These are phyloP conservation scores for Manis crassicaudata DNA, from an alignment of 2,797 vertebrate species.

Conservation along the genomic window DNA sequence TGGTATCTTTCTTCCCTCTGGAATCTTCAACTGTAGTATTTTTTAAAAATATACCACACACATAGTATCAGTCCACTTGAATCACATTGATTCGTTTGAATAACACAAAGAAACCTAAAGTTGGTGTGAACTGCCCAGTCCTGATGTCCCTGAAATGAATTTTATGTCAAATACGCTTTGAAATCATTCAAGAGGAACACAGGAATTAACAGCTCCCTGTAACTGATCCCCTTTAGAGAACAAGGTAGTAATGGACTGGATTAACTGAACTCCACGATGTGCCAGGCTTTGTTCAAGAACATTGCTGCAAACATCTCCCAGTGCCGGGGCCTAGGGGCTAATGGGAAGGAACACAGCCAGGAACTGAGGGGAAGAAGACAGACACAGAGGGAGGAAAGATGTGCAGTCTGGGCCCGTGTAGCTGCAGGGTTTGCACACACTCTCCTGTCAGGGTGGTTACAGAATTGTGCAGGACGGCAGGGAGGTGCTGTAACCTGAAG, in stretches of 20 bases:
- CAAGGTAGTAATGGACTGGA: not conserved
- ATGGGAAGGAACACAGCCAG: not conserved
- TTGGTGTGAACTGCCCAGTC: not conserved
- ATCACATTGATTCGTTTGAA: not conserved
- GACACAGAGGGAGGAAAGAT: not conserved
- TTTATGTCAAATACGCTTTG: not conserved
- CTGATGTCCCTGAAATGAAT: not conserved
- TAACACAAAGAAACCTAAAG: not conserved
- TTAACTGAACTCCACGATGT: not conserved
- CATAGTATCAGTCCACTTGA: not conserved
- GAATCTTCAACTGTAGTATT: not conserved
- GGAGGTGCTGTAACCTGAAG: rapidly evolving
- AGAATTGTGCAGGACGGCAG: rapidly evolving
- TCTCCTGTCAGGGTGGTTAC: not conserved
- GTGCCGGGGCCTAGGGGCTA: not conserved
- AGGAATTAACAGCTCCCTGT: not conserved
- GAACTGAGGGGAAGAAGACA: not conserved
- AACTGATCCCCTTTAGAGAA: not conserved
- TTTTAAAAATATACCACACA: not conserved
- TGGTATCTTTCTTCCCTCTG: rapidly evolving
- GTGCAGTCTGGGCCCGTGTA: not conserved
- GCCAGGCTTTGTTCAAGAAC: not conserved
- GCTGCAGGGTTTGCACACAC: not conserved
- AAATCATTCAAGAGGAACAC: not conserved
- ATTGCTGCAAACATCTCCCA: not conserved